Evolutionary conservation across 2,888 invertebrate genomes (phyloP).

Genomic region (Stenodema calcarata): DNA sequence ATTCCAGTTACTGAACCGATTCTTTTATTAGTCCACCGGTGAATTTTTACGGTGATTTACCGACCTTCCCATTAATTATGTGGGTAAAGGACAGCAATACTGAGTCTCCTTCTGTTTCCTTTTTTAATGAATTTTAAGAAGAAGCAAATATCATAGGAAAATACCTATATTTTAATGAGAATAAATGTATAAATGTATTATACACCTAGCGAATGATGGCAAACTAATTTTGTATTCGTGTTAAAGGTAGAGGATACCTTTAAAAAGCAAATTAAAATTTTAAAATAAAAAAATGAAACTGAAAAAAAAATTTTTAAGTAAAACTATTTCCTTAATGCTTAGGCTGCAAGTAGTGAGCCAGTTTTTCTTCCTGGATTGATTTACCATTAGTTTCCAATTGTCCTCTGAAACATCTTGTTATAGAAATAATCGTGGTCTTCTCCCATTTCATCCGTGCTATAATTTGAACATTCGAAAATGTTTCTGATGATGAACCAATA

Average conservation of each 20-base stretch:
- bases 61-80: background rate
- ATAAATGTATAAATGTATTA: conserved; percentile 40
- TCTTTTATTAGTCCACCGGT: no score
- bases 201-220: conserved; percentile 34
- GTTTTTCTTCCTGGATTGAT: background rate
- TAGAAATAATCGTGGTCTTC: background rate
- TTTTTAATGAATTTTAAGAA: background rate
- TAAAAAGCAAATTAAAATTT: conserved; percentile 26
- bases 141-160: conserved; percentile 27
- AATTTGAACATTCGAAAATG: background rate
- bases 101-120: conserved; percentile 30
- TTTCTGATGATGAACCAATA: background rate
- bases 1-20: no score
- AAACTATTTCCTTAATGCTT: conserved; percentile 7
- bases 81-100: background rate
- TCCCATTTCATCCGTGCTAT: background rate
- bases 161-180: conserved; percentile 35
- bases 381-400: background rate
- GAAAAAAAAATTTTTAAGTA: background rate
- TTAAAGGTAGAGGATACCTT: conserved; percentile 39
- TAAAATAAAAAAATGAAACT: background rate
- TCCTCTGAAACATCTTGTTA: background rate
- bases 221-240: conserved; percentile 40
- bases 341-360: conserved; percentile 32
- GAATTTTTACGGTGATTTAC: no score